Evolutionary conservation across 2,797 vertebrate species (phyloP).

Genomic region (Argentina silus): DNA sequence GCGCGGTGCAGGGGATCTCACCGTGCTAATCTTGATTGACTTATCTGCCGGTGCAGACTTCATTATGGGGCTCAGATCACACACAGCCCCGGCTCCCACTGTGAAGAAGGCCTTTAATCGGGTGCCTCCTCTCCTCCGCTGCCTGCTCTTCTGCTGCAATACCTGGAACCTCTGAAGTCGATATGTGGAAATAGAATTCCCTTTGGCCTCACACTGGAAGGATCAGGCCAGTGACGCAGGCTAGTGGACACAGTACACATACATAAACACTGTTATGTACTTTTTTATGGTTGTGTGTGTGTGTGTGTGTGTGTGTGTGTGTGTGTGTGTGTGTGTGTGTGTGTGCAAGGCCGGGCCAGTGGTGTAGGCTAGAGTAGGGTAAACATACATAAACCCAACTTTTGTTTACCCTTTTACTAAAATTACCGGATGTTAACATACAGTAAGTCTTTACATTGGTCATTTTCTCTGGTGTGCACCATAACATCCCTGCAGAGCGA

Average conservation of each 20-base stretch:
- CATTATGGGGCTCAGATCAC: constrained; percentile 50
- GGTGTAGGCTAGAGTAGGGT: too few relatives aligned
- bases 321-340: background rate
- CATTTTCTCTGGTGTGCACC: too few relatives aligned
- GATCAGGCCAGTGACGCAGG: too few relatives aligned
- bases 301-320: constrained; percentile 10
- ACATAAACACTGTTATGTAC: background rate
- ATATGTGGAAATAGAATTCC: background rate
- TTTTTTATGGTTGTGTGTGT: background rate
- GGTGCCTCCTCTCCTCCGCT: constrained; percentile 37
- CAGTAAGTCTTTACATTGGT: too few relatives aligned
- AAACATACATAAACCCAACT: too few relatives aligned
- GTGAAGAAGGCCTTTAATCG: constrained; percentile 19
- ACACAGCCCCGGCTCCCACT: constrained; percentile 34
- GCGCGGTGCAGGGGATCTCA: constrained; percentile 4
- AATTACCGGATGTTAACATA: too few relatives aligned
- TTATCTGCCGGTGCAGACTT: constrained; percentile 52
- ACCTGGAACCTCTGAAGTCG: constrained; percentile 18
- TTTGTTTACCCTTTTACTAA: too few relatives aligned
- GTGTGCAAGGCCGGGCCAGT: too few relatives aligned
- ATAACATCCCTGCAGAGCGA: too few relatives aligned
- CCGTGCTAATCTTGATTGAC: constrained; percentile 44
- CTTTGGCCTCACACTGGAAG: too few relatives aligned
- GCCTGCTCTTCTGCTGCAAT: constrained; percentile 11
- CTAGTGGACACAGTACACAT: background rate